Conservation (phyloP, 1,140 invertebrate species). For the Arctopsyche grandis region DNA sequence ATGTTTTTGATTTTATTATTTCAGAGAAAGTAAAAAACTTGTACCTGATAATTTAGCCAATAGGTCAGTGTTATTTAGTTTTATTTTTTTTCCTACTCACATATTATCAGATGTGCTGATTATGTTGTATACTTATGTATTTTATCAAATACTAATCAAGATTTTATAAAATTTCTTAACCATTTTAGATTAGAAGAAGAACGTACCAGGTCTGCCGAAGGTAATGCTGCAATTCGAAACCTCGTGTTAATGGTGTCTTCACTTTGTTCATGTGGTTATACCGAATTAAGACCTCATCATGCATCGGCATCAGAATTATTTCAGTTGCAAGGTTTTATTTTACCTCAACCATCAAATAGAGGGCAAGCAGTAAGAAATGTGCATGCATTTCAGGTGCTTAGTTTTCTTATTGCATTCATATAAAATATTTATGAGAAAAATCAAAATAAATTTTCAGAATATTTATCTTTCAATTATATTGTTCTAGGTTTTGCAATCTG, state of each 20-base stretch:
- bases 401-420: not conserved
- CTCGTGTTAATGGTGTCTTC: conserved; percentile 93
- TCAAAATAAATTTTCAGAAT: not conserved
- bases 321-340: conserved; percentile 90
- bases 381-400: conserved; percentile 89
- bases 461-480: not conserved
- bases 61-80: conserved; percentile 56
- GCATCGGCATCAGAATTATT: conserved; percentile 90
- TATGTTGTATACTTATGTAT: not conserved
- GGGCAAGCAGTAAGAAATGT: conserved; percentile 92
- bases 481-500: conserved; percentile 89
- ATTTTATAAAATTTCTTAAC: not conserved
- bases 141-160: not conserved
- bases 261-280: conserved; percentile 92
- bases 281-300: conserved; percentile 85
- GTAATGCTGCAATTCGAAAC: conserved; percentile 90
- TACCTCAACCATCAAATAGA: conserved; percentile 89
- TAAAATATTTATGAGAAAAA: not conserved
- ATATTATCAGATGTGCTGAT: not conserved
- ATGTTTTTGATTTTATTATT: conserved; percentile 33
- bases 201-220: conserved; percentile 76
- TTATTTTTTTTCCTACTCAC: conserved; percentile 60
- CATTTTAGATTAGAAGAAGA: conserved; percentile 78
- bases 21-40: conserved; percentile 31
- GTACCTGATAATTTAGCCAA: conserved; percentile 16